Evolutionary conservation across 2,888 invertebrate genomes (phyloP).

Genomic region (Erannis defoliaria): DNA sequence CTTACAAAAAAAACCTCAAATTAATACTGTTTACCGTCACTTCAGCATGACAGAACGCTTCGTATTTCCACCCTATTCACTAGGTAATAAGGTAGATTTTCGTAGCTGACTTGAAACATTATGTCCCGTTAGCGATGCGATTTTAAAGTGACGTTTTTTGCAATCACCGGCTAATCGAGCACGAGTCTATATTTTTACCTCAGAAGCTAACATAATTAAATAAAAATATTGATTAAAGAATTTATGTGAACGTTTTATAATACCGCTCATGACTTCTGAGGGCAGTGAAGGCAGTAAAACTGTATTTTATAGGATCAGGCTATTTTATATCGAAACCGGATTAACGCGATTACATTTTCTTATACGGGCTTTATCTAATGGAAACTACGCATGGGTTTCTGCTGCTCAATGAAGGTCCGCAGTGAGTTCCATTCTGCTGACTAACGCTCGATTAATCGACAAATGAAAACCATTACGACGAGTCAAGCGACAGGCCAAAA

Average conservation of each 20-base stretch:
- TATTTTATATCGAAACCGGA: background rate
- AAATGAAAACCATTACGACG: conserved; percentile 31
- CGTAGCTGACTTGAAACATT: background rate
- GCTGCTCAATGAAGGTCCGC: background rate
- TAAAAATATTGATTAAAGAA: background rate
- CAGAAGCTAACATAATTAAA: background rate
- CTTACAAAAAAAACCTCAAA: conserved; percentile 10
- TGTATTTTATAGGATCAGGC: background rate
- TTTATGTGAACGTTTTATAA: background rate
- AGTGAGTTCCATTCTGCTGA: conserved; percentile 31
- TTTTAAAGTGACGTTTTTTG: background rate
- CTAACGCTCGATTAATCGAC: conserved; percentile 31
- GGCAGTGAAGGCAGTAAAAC: background rate
- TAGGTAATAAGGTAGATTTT: background rate
- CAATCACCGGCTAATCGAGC: background rate
- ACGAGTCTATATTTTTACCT: background rate
- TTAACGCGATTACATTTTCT: background rate
- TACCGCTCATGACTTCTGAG: background rate
- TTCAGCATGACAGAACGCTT: background rate
- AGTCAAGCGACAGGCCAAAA: conserved; percentile 5
- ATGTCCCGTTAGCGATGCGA: background rate
- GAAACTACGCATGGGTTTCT: background rate
- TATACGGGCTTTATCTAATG: background rate
- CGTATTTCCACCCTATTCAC: background rate
- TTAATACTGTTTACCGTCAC: background rate